Base-by-base conservation (phyloP, 2,888 invertebrate species). In the Allolobophora icterica region DNA sequence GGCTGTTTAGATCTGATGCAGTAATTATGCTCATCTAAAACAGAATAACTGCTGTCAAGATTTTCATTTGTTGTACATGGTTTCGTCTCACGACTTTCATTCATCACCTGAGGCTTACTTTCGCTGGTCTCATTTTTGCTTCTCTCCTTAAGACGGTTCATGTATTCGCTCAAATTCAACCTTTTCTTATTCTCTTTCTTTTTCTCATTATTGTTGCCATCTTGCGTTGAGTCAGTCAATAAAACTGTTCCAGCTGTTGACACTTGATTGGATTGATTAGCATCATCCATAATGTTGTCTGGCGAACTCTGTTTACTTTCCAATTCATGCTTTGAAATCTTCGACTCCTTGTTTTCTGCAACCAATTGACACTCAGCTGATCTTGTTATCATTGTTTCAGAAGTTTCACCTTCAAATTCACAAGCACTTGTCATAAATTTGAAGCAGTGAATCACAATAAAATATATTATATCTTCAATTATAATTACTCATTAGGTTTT, bases 81-180 rank as follows among this genome's bases (percentile, higher is more conserved):
- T 71, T n/a, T 30, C 13, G n/a, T n/a, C 71, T 30, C 71, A 71
- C 71, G 6, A n/a, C 8, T 30, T 71, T 71, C 71, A n/a, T 71
- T 71, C 71, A 11, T 71, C 71, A 71, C n/a, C 71, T 71, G 71
- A n/a, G 71, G 71, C 13, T 71, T 71, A n/a, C n/a, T 71, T n/a
- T 71, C 87, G 87, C 87, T 38, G 6, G 19, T 35, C 34, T 87
- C 87, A 35, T 35, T 87, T 24, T 35, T 87, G 34, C 35, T 34
- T 35, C 87, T 87, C 38, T 87, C 87, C 87, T 35, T 87, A n/a
- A 87, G 38, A 35, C 87, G 87, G 87, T 87, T 87, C 87, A 35
- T 87, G 87, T 87, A 87, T 87, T 87, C 35, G 35, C 87, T 87
- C 87, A 87, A 1, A 87, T 87, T 87, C 34, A 87, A 35, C 35